Base-by-base conservation (phyloP, 1,140 invertebrate species). In the Neodiprion pinetum region DNA sequence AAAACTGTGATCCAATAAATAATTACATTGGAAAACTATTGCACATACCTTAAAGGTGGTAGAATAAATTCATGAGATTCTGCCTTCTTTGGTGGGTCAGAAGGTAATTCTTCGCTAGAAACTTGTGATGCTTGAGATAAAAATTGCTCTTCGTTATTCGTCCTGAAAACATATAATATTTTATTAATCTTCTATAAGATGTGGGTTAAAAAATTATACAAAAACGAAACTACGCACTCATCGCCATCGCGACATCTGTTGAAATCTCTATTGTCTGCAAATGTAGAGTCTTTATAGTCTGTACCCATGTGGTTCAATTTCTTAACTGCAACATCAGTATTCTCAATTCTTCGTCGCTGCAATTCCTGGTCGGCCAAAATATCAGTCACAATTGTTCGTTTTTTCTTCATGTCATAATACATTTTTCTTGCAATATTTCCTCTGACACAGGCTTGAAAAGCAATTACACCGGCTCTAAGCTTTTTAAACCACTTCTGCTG, bases 381-480 rank as follows among this genome's bases (percentile, higher is more conserved):
- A 61, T 65, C n/a, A 23, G 40, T 71, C 11, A 28, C 21, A 53
- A 72, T 72, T 72, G 12, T n/a, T 65, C 50, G 85, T 12, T 81
- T 76, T 71, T 80, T 87, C 75, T 89, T 88, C 74, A 89, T 80
- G 61, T 89, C 84, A 3, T 80, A 81, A 74, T 89, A 90, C 80
- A 83, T 87, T 79, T 90, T 88, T 67, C 93, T 86, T 0, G 90
- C 89, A 48, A 90, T 80, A 78, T 90, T 91, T 0, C 94, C 94
- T 73, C 93, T 86, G 10, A 93, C 90, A 75, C 91, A 89, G 9
- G 94, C 93, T 86, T 98, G 96, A 80, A 98, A 93, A 0, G 83
- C 82, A 9, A 95, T 85, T 21, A 94, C 84, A 23, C 89, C 90
- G 1, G 82, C 80, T 48, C 91, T 89, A 0, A 96, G 83, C 70